A percentile compares a stretch with the other conserved stretches of the same genome.
Evolutionary conservation across 92 coral and sea anemone species (phyloP).

Genomic region (Micromussa lordhowensis): DNA sequence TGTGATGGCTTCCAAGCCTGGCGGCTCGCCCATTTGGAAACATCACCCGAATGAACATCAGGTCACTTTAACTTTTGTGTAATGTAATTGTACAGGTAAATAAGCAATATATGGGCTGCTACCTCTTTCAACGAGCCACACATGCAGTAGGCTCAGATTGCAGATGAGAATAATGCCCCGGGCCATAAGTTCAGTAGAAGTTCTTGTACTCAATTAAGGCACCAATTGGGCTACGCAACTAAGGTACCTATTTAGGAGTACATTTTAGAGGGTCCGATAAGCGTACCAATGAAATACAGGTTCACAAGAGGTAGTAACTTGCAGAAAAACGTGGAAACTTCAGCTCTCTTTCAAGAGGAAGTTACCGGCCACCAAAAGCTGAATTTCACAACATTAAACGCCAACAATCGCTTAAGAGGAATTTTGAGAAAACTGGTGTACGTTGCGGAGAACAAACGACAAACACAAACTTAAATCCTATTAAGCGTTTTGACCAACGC

Average conservation of each 20-base stretch:
- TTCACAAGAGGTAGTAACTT: not conserved
- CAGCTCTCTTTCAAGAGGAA: not conserved
- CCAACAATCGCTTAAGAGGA: not conserved
- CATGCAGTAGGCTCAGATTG: not conserved
- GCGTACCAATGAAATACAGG: not conserved
- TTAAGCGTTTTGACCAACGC: not conserved
- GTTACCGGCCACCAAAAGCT: not conserved
- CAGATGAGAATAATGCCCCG: not conserved
- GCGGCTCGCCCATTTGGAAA: constrained; percentile 89
- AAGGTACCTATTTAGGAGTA: not conserved
- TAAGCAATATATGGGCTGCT: not conserved
- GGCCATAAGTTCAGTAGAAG: not conserved
- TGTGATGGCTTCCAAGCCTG: constrained; percentile 75
- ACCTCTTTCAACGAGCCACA: not conserved
- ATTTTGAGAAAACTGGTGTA: not conserved
- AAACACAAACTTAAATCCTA: not conserved
- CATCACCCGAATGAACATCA: constrained; percentile 70
- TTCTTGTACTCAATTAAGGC: not conserved
- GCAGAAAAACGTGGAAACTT: constrained; percentile 19
- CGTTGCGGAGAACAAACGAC: not conserved
- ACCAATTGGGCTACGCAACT: not conserved
- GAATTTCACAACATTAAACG: not conserved
- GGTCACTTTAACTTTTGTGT: constrained; percentile 85
- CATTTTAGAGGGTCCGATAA: not conserved
- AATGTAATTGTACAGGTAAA: constrained; percentile 16